A percentile compares a stretch with the other conserved stretches of the same genome.
Conservation (phyloP, 2,888 invertebrate species). For the Philhelius pedissequus region DNA sequence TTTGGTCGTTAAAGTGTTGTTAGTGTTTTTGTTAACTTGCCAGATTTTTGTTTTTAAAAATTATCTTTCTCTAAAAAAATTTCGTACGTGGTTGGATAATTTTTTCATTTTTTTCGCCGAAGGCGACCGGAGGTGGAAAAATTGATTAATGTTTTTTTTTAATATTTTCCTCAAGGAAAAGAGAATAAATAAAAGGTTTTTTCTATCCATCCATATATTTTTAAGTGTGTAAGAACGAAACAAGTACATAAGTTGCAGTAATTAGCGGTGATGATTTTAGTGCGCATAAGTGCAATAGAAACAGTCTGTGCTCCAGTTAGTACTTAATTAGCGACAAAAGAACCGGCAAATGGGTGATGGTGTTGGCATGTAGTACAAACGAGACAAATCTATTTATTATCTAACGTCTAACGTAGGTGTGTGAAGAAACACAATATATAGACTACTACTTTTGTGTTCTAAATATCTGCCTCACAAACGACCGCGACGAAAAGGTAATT, state of each 20-base stretch:
- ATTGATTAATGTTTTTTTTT: conserved; percentile 62
- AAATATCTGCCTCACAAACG: conserved; percentile 27
- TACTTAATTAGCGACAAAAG: conserved; percentile 33
- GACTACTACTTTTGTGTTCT: conserved; percentile 11
- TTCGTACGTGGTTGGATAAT: conserved; percentile 54
- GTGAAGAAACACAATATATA: not conserved
- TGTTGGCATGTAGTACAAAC: conserved; percentile 54
- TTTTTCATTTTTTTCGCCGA: conserved; percentile 44
- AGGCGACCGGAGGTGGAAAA: conserved; percentile 56
- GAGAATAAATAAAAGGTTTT: conserved; percentile 46
- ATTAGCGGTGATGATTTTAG: conserved; percentile 4
- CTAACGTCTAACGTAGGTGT: not conserved
- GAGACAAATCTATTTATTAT: not conserved
- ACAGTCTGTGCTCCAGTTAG: conserved; percentile 53
- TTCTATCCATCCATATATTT: not conserved
- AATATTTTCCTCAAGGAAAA: conserved; percentile 25
- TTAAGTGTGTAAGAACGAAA: conserved; percentile 14
- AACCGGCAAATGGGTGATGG: conserved; percentile 64
- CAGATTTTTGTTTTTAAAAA: conserved; percentile 2
- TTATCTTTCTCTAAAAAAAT: conserved; percentile 27
- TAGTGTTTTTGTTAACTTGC: not conserved
- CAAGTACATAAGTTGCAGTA: not conserved
- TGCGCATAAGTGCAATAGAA: conserved; percentile 17
- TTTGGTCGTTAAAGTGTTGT: not conserved
- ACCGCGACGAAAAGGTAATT: not conserved